Evolutionary conservation across 2,797 vertebrate species (phyloP).

Genomic region (Rhyacichthys aspro): DNA sequence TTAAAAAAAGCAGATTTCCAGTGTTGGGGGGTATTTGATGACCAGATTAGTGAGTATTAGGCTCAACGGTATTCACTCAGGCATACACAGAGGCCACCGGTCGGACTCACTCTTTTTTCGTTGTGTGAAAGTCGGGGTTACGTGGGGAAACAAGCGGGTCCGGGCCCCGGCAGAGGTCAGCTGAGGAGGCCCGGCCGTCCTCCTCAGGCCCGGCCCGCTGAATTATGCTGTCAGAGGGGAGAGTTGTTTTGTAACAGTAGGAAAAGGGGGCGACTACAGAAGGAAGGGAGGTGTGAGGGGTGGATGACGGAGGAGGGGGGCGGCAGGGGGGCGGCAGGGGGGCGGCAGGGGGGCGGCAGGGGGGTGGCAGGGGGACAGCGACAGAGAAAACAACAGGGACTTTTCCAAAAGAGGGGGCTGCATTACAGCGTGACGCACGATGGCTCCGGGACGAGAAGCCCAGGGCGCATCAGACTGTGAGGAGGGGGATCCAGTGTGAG

Average conservation of each 20-base stretch:
- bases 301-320: slow-evolving; percentile 9
- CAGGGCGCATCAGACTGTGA: slow-evolving; percentile 55
- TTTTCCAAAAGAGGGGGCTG: slow-evolving; percentile 6
- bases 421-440: slow-evolving; percentile 57
- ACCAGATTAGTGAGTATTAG: slow-evolving; percentile 77
- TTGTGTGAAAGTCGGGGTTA: slow-evolving; percentile 48
- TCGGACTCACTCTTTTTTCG: slow-evolving; percentile 68
- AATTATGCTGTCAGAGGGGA: slow-evolving; percentile 74
- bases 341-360: neutral
- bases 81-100: slow-evolving; percentile 62
- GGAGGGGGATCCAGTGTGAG: slow-evolving; percentile 48
- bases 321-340: neutral
- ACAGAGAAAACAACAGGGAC: slow-evolving; percentile 3
- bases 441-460: slow-evolving; percentile 45
- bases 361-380: slow-evolving; percentile 20
- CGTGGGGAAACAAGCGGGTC: slow-evolving; percentile 51
- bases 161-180: slow-evolving; percentile 61
- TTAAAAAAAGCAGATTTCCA: slow-evolving; percentile 52
- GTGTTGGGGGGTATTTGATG: slow-evolving; percentile 66
- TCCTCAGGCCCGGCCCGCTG: slow-evolving; percentile 39
- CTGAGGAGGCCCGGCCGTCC: slow-evolving; percentile 56
- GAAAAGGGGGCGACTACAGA: slow-evolving; percentile 40
- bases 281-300: slow-evolving; percentile 33
- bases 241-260: slow-evolving; percentile 74
- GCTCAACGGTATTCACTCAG: slow-evolving; percentile 68